phyloP scores from a whole-genome alignment of 1,140 invertebrate genomes.

The Manduca sexta region DNA sequence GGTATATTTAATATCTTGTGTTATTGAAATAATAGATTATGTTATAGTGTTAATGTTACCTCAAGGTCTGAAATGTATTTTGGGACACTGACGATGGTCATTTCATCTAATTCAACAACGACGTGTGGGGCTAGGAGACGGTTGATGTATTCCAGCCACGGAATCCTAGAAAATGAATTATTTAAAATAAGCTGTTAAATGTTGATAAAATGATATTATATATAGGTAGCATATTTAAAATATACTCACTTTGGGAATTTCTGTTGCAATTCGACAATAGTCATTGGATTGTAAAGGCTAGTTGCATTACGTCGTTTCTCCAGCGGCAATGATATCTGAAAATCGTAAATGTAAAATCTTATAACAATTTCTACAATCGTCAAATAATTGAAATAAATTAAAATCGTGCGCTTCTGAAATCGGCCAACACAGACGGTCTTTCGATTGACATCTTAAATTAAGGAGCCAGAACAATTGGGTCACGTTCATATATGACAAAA shows the following conservation, averaged over 20 bases:
- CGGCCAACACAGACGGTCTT: neutral
- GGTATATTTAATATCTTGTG: neutral
- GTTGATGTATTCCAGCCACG: conserved; percentile 89
- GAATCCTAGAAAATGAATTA: conserved; percentile 67
- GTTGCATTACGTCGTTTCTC: conserved; percentile 94
- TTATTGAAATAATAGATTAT: neutral
- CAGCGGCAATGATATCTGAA: conserved; percentile 88
- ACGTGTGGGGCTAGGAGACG: conserved; percentile 78
- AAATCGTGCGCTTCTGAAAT: neutral
- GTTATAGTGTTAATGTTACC: conserved; percentile 26
- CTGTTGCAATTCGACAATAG: conserved; percentile 81
- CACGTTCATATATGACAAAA: conserved; percentile 22
- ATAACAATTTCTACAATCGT: too few relatives aligned
- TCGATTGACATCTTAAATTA: conserved; percentile 12
- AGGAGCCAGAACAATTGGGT: conserved; percentile 16
- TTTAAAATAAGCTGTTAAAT: conserved; percentile 5
- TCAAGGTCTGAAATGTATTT: conserved; percentile 82
- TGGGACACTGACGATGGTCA: conserved; percentile 87
- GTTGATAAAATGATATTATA: neutral
- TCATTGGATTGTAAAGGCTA: conserved; percentile 93
- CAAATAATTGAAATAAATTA: neutral
- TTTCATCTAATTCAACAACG: conserved; percentile 79
- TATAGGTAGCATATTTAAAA: neutral
- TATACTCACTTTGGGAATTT: conserved; percentile 77
- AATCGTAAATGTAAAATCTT: neutral